Evolutionary conservation across 2,113 vertebrate genomes (phyloP).

Genomic region (Thalassarche chlororhynchos): DNA sequence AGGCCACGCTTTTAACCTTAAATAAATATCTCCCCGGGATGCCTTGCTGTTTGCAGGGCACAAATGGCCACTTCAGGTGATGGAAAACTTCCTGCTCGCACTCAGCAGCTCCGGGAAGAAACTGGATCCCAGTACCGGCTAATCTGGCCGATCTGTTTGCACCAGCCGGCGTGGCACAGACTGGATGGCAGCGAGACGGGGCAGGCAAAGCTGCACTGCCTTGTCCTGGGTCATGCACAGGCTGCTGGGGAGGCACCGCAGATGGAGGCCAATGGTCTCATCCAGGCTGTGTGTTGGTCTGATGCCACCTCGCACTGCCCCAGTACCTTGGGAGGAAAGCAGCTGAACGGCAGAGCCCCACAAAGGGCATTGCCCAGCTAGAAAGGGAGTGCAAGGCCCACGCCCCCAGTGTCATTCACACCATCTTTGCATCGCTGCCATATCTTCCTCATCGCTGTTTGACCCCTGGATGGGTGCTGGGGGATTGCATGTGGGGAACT

Average conservation of each 20-base stretch:
- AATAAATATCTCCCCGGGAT: background rate
- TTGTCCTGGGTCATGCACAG: fast-evolving
- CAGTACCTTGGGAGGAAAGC: fast-evolving
- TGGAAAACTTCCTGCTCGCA: fast-evolving
- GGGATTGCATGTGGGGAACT: background rate
- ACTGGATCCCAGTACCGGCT: background rate
- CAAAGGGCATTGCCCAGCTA: background rate
- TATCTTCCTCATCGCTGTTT: background rate
- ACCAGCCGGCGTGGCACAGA: background rate
- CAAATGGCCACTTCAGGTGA: background rate
- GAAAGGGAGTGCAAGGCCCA: background rate
- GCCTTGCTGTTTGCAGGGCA: background rate
- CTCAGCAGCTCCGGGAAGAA: background rate
- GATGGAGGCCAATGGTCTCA: background rate
- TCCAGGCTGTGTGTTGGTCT: background rate
- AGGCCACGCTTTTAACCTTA: background rate
- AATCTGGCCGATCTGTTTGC: background rate
- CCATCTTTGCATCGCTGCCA: background rate
- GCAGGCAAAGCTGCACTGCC: background rate
- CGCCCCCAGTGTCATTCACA: background rate
- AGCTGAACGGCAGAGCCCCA: background rate
- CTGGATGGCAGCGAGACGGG: background rate
- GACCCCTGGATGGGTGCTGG: background rate
- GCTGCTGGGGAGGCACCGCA: background rate
- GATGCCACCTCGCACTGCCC: fast-evolving